Evolutionary conservation across 2,113 vertebrate genomes (phyloP).

Genomic region (Triplophysa dalaica): DNA sequence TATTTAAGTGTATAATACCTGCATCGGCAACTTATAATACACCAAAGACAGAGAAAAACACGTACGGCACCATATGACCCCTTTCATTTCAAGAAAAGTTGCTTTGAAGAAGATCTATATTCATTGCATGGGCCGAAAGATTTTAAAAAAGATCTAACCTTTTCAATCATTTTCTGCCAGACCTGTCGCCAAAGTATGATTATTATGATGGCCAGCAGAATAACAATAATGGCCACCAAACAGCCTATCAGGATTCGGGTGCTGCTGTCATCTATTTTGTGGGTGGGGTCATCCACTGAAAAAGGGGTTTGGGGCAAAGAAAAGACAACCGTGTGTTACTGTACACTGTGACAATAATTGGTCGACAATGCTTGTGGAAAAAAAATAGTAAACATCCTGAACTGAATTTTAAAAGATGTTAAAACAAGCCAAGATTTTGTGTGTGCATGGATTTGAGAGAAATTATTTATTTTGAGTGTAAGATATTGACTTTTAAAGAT

Average conservation of each 20-base stretch:
- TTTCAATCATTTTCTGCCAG: constrained; percentile 98
- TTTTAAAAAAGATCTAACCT: constrained; percentile 72
- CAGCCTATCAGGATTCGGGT: constrained; percentile 93
- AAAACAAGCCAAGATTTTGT: too few relatives aligned
- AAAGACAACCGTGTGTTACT: too few relatives aligned
- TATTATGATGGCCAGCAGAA: constrained; percentile 90
- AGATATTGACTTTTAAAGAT: too few relatives aligned
- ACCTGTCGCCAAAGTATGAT: constrained; percentile 97
- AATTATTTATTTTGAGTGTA: too few relatives aligned
- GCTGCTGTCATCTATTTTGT: constrained; percentile 94
- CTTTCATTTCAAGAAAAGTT: background rate
- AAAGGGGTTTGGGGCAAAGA: background rate
- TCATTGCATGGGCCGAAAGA: background rate
- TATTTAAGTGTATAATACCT: too few relatives aligned
- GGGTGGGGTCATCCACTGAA: constrained; percentile 81
- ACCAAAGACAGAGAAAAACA: too few relatives aligned
- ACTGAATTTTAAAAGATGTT: background rate
- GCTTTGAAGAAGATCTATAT: background rate
- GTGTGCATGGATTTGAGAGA: too few relatives aligned
- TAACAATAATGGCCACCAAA: constrained; percentile 94
- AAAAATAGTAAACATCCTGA: too few relatives aligned
- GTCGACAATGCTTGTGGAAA: too few relatives aligned
- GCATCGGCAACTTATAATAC: too few relatives aligned
- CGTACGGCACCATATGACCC: too few relatives aligned
- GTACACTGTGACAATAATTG: too few relatives aligned